Percentiles rank a stretch among this genome's conserved stretches.
Evolutionary conservation across 2,888 invertebrate genomes (phyloP).

Genomic region (Epirrhoe alternata): DNA sequence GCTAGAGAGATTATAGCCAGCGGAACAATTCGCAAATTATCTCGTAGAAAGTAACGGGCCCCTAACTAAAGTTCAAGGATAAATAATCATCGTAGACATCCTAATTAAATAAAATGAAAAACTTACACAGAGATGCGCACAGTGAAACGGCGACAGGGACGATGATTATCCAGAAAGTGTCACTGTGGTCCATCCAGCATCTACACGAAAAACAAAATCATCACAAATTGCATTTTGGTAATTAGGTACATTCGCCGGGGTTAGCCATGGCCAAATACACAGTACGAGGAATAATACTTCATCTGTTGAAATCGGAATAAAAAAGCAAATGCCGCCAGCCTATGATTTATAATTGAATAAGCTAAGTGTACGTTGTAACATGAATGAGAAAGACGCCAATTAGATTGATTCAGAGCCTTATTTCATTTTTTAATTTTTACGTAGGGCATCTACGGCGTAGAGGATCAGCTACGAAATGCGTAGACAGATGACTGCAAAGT

Average conservation of each 20-base stretch:
- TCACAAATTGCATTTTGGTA: background rate
- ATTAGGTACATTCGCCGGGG: no score
- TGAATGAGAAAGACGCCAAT: background rate
- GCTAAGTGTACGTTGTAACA: background rate
- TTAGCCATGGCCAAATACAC: no score
- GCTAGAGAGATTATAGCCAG: no score
- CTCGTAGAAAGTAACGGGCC: no score
- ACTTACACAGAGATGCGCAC: constrained; percentile 75
- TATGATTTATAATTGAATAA: background rate
- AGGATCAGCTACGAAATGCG: background rate
- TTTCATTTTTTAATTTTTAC: background rate
- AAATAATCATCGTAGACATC: background rate
- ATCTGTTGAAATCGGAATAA: background rate
- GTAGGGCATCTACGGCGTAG: background rate
- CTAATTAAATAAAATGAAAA: background rate
- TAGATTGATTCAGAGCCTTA: no score
- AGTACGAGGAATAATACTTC: background rate
- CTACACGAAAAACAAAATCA: constrained; percentile 61
- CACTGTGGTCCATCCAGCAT: constrained; percentile 88
- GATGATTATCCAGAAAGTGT: constrained; percentile 87
- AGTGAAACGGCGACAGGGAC: constrained; percentile 87
- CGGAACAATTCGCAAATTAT: no score
- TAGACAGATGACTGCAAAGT: background rate
- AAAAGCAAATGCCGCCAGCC: background rate
- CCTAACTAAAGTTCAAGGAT: no score